phyloP scores from a whole-genome alignment of 2,888 invertebrate species.

The Apotomis betuletana region DNA sequence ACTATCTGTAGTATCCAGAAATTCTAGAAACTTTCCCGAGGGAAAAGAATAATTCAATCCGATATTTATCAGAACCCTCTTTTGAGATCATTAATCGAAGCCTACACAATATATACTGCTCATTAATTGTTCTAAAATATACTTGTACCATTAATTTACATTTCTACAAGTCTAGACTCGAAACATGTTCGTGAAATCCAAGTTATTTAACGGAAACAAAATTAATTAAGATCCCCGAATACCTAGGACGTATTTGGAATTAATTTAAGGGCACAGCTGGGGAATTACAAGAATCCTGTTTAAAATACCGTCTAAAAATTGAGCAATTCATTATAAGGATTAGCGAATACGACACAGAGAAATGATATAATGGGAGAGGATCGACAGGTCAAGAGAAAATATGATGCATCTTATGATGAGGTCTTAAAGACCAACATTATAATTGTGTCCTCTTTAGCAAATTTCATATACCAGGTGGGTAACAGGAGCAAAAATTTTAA shows the following conservation, averaged over 20 bases:
- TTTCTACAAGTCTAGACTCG: constrained; percentile 7
- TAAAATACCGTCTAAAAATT: not conserved
- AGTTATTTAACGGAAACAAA: constrained; percentile 6
- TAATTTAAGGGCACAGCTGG: not conserved
- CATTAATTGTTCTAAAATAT: not conserved
- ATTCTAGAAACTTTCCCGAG: too few relatives aligned
- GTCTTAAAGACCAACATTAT: too few relatives aligned
- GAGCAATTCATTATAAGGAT: not conserved
- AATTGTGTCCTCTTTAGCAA: too few relatives aligned
- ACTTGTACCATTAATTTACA: not conserved
- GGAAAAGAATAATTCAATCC: not conserved
- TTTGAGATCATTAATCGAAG: not conserved
- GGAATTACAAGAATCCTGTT: not conserved
- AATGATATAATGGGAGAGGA: not conserved
- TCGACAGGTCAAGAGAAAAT: too few relatives aligned
- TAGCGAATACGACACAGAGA: not conserved
- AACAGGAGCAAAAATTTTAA: too few relatives aligned
- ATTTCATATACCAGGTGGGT: too few relatives aligned
- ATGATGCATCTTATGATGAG: too few relatives aligned
- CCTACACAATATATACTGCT: not conserved
- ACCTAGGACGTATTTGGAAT: constrained; percentile 16
- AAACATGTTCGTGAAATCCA: constrained; percentile 6
- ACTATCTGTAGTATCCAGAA: too few relatives aligned
- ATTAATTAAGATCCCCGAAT: constrained; percentile 18
- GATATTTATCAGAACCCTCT: not conserved